Evolutionary conservation across 2,888 invertebrate species (phyloP), one percentile per base, ranked within the genome.

Genomic region (Hanleya hanleyi): DNA sequence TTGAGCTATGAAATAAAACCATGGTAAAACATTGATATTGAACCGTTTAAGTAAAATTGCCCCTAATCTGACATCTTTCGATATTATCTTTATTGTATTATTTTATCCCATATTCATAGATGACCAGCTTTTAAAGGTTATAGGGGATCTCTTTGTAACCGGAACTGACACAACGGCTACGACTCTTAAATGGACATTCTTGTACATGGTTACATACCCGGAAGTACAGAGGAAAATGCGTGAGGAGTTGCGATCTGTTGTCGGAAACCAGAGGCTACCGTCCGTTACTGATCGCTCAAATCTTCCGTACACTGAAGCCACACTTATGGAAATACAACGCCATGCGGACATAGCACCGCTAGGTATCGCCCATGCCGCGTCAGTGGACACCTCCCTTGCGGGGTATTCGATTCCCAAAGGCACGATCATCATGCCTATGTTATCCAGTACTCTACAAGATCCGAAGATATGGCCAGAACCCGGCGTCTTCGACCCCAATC

Each of bases 181-280:
- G 5, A 74, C 79, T 12, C 64, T 79, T n/a, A 36, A 67, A 29
- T 79, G 77, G 79, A 75, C 67, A 6, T 36, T 79, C 18, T 47
- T 77, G 29, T 76, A 72, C 51, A 38, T 79, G 35, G 37, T 79
- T 7, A 70, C 51, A 36, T 32, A 76, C 49, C 77, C 74, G 1
- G 72, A 76, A 12, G 61, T 77, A 0, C 77, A 77, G 69, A 26
- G 61, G 22, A 66, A 49, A 18, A 64, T 77, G 35, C 74, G 66
- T 15, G 87, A 89, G 29, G 92, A 92, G 81, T 73, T 92, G 50
- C 84, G 88, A 12, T 75, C 78, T 5, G 86, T 91, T 66, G 89
- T 92, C 69, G 89, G 89, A 64, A 41, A 15, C 1, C 68, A 70
- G 12, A 62, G 75, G 29, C 37, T 68, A 22, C 78, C 80, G 26